These are phyloP conservation scores for Fissipunctia ypsillon DNA, from an alignment of 2,888 invertebrate genomes.

Conservation along the genomic window DNA sequence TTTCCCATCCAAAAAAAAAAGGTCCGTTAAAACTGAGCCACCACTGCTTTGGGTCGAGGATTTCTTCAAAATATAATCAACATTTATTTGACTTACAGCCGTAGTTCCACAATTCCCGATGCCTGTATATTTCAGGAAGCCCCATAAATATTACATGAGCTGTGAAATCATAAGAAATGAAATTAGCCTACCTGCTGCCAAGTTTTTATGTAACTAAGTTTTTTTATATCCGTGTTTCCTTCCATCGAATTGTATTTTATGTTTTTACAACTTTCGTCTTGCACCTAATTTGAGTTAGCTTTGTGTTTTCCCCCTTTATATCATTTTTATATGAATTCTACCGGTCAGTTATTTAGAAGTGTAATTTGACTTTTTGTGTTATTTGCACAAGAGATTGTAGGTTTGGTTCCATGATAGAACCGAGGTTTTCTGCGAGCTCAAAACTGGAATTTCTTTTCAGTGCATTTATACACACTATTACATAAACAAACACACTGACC, in stretches of 20 bases:
- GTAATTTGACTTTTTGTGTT: neutral
- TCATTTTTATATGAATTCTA: slow-evolving; percentile 22
- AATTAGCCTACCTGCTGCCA: slow-evolving; percentile 57
- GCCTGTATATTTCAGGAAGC: slow-evolving; percentile 3
- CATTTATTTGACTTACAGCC: slow-evolving; percentile 3
- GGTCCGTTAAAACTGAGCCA: too few species aligned
- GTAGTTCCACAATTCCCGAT: slow-evolving; percentile 10
- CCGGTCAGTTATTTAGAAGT: slow-evolving; percentile 12
- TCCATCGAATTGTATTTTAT: slow-evolving; percentile 58
- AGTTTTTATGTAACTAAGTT: slow-evolving; percentile 60
- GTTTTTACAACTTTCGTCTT: slow-evolving; percentile 44
- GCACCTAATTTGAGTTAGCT: slow-evolving; percentile 10
- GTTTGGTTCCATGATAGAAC: neutral
- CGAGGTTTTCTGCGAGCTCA: too few species aligned
- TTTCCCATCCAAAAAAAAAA: too few species aligned
- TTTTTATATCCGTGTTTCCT: slow-evolving; percentile 49
- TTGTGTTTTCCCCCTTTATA: slow-evolving; percentile 3
- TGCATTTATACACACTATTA: too few species aligned
- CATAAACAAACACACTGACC: too few species aligned
- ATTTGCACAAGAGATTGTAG: neutral
- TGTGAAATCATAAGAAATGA: slow-evolving; percentile 55
- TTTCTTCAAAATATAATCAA: neutral
- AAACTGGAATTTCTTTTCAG: too few species aligned
- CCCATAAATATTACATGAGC: slow-evolving; percentile 58
- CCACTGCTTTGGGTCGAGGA: too few species aligned